Evolutionary conservation across 2,113 vertebrate species (phyloP), one percentile per base, ranked within the genome.

Genomic region (Galeopterus variegatus): DNA sequence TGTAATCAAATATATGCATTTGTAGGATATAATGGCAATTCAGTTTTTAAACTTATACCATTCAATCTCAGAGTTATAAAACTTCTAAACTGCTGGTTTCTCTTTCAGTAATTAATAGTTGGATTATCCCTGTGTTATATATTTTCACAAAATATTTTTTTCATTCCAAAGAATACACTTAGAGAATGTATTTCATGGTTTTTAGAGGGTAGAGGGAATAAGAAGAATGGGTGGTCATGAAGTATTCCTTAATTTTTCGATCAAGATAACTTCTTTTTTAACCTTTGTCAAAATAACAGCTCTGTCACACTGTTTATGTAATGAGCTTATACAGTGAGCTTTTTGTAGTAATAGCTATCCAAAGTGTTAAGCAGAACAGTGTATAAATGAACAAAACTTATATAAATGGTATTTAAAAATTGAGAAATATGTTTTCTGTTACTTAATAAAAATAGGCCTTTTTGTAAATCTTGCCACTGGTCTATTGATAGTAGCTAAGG

Each of bases 341-440:
- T 95, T 85, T 67, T 81, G 31, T 77, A 64, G 33, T 58, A 65
- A n/a, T 91, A 89, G 33, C 6, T 82, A 24, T 10, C n/a, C 14
- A 87, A 3, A 90, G 17, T 92, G 54, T 72, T 96, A 79, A 91
- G 54, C 33, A 36, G 33, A 77, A 41, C 14, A 90, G 56, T 56
- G 36, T 60, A 10, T 56, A 82, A 58, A n/a, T 72, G 62, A 96
- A 52, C 3, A 41, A 50, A 93, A 72, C 31, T 54, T 50, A 62
- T 56, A 86, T 69, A 84, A 93, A 65, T 84, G n/a, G 33, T 60
- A 84, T 92, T 6, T 84, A 65, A 69, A 82, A 41, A 36, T 77
- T 75, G 87, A 93, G 26, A 94, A 88, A 64, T 88, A 18, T 70
- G 28, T 82, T 92, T 93, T 94, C 33, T 65, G 4, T 94, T 86